Conservation (phyloP, 2,113 vertebrate species). For the Cyphomyrus plagiostoma region DNA sequence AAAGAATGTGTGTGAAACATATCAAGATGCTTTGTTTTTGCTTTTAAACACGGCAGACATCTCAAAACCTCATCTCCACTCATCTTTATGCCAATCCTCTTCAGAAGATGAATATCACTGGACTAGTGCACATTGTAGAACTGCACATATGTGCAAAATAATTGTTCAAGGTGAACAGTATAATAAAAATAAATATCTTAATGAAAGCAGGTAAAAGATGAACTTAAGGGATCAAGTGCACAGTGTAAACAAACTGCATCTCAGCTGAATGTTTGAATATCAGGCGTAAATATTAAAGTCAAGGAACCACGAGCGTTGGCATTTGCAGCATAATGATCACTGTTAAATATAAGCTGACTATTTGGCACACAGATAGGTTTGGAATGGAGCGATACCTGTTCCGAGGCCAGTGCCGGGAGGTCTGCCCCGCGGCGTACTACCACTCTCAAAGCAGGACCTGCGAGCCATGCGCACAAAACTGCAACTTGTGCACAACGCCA, state of each 20-base stretch:
- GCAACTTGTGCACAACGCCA: constrained; percentile 59
- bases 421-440: constrained; percentile 65
- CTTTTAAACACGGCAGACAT: not conserved
- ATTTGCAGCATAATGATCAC: not conserved
- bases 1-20: not conserved
- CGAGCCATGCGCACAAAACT: constrained; percentile 62
- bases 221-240: not conserved
- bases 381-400: constrained; percentile 61
- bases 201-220: not conserved
- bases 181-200: not conserved
- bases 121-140: not conserved
- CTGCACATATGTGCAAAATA: not conserved
- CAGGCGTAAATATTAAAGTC: not conserved
- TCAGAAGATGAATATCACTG: not conserved
- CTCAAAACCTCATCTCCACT: not conserved
- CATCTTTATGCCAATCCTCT: not conserved
- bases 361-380: constrained; percentile 58
- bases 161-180: not conserved
- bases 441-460: constrained; percentile 51
- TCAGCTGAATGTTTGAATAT: not conserved
- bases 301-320: not conserved
- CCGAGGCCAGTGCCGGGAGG: constrained; percentile 62
- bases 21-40: not conserved
- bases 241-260: not conserved
- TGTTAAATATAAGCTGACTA: not conserved